Evolutionary conservation across 2,888 invertebrate species (phyloP).

Genomic region (Andricus quercusramuli): DNA sequence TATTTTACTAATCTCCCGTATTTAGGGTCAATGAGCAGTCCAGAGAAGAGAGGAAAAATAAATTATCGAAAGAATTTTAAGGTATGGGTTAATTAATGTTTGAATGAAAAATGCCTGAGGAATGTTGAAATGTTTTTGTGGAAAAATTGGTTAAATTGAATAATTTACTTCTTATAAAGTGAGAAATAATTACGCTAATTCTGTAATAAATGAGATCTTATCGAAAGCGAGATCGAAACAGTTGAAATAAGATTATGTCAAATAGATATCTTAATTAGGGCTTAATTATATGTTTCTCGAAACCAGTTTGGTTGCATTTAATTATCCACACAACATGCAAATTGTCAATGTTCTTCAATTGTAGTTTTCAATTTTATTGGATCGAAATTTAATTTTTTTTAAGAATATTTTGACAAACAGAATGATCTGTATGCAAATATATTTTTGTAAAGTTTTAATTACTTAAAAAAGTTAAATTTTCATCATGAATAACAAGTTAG

Average conservation of each 20-base stretch:
- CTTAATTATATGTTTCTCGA: neutral
- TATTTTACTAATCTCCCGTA: neutral
- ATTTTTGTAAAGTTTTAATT: too few species aligned
- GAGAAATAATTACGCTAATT: neutral
- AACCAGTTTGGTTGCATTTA: neutral
- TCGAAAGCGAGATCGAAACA: neutral
- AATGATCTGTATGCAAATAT: too few species aligned
- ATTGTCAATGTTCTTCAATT: too few species aligned
- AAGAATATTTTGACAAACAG: too few species aligned
- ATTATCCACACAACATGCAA: too few species aligned
- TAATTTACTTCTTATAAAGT: neutral
- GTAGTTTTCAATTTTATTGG: too few species aligned
- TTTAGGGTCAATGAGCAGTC: neutral
- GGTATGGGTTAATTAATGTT: neutral
- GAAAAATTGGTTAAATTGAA: neutral
- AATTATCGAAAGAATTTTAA: neutral
- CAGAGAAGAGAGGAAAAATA: neutral
- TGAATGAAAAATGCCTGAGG: neutral
- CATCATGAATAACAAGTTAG: too few species aligned
- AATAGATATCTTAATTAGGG: conserved; percentile 1
- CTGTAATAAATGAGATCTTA: neutral
- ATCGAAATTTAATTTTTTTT: too few species aligned
- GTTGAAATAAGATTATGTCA: neutral
- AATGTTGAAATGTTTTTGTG: neutral
- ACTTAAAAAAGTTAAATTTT: too few species aligned